Evolutionary conservation across 2,888 invertebrate species (phyloP), one percentile per base, ranked within the genome.

Genomic region (Lasioglossum pauxillum): DNA sequence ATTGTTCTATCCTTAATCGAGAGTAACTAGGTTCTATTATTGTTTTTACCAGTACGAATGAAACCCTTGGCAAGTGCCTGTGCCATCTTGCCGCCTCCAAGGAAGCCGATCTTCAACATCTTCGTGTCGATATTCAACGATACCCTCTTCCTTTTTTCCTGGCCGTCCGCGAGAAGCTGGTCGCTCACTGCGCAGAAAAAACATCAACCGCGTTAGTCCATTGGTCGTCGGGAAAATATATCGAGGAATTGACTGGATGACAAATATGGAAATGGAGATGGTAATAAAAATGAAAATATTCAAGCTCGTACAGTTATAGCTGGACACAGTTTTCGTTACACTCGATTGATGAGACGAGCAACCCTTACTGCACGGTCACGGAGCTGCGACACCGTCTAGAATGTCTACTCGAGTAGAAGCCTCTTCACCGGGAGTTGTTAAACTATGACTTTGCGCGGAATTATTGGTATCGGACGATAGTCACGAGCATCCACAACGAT

Each of bases 61-160:
- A 99, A 98, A 88, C 99, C 99, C 95, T 98, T 98, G 14, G 98
- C 98, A 94, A 99, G 96, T 0, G 99, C 98, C 93, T 98, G 98
- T 0, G 99, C 99, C 97, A 99, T 97, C 94, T 98, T 98, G 23
- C 99, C 99, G 49, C 98, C 98, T 2, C 99, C 99, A 73, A 99
- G 96, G 94, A 99, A 99, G 5, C 99, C 99, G 91, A 99, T 97
- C 96, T 97, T 97, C 96, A 97, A 91, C 95, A 96, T 95, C 84
- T 95, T 96, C 23, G 83, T 91, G 41, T 91, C 79, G 2, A 90
- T 84, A 23, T 90, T 84, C 4, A 87, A 31, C 1, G 80, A 5
- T 16, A 83, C 16, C 19, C 78, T 88, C 35, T 75, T 82, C 12
- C 80, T 83, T 23, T 90, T 91, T 38, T 91, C 91, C 38, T 92